These are phyloP conservation scores for Dicroscelio sp. DNA, from an alignment of 2,888 invertebrate genomes.

Conservation along the genomic window DNA sequence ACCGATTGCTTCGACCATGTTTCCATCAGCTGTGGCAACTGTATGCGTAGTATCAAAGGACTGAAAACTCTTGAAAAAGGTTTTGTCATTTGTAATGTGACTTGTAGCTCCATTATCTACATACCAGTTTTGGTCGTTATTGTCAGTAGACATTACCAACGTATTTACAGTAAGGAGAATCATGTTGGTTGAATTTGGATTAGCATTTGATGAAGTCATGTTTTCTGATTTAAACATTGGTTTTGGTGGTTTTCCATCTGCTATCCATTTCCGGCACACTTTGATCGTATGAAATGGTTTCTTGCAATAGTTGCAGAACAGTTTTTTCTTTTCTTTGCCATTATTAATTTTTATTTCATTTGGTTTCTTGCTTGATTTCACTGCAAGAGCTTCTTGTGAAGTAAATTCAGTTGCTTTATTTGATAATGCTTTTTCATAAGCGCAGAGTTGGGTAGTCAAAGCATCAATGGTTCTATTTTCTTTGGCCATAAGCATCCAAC, in stretches of 20 bases:
- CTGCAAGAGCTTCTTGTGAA: background rate
- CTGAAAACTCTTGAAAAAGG: background rate
- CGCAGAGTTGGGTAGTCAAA: constrained; percentile 58
- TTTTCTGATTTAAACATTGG: background rate
- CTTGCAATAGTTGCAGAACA: constrained; percentile 83
- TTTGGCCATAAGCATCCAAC: constrained; percentile 65
- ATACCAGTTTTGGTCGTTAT: background rate
- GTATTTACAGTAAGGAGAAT: background rate
- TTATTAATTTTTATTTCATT: no score
- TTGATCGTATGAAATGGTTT: constrained; percentile 71
- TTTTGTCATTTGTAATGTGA: background rate
- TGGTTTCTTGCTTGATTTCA: no score
- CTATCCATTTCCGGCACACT: constrained; percentile 83
- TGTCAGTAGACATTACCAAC: background rate
- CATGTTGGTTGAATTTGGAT: no score
- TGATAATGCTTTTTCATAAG: constrained; percentile 28
- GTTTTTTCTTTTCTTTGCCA: background rate
- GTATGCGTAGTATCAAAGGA: background rate
- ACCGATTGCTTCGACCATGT: background rate
- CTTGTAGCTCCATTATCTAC: background rate
- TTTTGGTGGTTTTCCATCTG: constrained; percentile 80
- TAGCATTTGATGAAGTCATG: no score
- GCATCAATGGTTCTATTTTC: constrained; percentile 42
- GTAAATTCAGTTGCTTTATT: background rate
- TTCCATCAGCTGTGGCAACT: background rate